A percentile compares a stretch with the other conserved stretches of the same genome.
Evolutionary conservation across 2,888 invertebrate species (phyloP).

Genomic region (Mesopsocus fuscifrons): DNA sequence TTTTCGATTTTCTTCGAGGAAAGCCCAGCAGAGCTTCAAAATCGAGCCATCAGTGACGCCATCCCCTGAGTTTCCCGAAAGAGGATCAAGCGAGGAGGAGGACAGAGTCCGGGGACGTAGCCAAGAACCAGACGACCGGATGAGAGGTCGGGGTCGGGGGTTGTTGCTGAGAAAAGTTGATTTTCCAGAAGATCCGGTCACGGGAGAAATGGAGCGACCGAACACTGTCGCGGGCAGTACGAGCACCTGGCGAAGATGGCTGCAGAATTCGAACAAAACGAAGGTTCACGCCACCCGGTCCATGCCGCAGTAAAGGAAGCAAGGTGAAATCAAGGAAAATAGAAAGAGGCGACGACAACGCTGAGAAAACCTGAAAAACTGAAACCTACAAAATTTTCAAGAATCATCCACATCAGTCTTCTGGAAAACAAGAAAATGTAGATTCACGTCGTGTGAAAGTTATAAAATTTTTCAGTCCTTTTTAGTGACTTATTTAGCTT

Average conservation of each 20-base stretch:
- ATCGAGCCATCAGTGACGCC: neutral
- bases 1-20: constrained; percentile 2
- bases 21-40: constrained; percentile 1
- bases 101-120: too few species aligned
- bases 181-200: constrained; percentile 6
- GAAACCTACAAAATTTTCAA: too few species aligned
- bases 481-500: too few species aligned
- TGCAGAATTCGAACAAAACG: neutral
- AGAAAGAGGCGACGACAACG: too few species aligned
- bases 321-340: too few species aligned
- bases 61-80: constrained; percentile 1
- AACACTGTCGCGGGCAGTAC: constrained; percentile 2
- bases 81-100: neutral
- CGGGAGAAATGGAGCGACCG: neutral
- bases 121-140: neutral
- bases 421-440: too few species aligned
- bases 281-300: neutral
- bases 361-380: too few species aligned
- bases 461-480: too few species aligned
- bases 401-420: too few species aligned
- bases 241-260: constrained; percentile 5
- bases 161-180: constrained; percentile 2
- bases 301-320: neutral
- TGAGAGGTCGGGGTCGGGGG: neutral
- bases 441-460: too few species aligned